Base-by-base conservation (phyloP, 1,140 invertebrate species). In the Ceratosolen fusciceps region DNA sequence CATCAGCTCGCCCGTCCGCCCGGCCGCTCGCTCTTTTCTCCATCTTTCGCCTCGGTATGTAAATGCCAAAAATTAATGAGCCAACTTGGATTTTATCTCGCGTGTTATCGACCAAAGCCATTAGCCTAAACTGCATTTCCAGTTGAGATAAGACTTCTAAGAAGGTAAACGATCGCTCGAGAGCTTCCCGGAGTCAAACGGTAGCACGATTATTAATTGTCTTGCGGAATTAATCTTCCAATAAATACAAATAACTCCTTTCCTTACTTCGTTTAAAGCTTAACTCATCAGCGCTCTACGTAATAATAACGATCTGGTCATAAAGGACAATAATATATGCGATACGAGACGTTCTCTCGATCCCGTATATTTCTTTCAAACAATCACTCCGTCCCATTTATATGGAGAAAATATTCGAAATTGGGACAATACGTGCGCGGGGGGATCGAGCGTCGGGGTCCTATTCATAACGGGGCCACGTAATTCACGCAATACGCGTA, bases 41-140 rank as follows among this genome's bases (percentile, higher is more conserved):
- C 56, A 29, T 60, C 34, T 43, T 24, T 70, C 21, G 8, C 49
- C 12, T 29, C 8, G 34, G 67, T 26, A 39, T 37, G 39, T 43
- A 26, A 56, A 67, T 54, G 71, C 49, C 60, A 79, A 80, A 80
- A 80, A 80, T 80, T 80, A 80, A 80, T 75, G 79, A 75, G 62
- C 67, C 29, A 52, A 49, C 67, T 56, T 52, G 78, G 70, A 52
- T 72, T 73, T 73, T 80, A 75, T 70, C 73, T 65, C 39, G 73
- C 67, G 19, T 43, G 31, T 71, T 72, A 68, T 79, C 77, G 77
- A 58, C 70, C 43, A 12, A n/a, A 21, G 34, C 52, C 47, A 79
- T 73, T 79, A 79, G 70, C 67, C 68, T 62, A 49, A 71, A 73
- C 68, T 79, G 56, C 68, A 26, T 39, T 54, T 68, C 74, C 47